Conservation (phyloP, 1,140 invertebrate genomes). For the Habropoda laboriosa region DNA sequence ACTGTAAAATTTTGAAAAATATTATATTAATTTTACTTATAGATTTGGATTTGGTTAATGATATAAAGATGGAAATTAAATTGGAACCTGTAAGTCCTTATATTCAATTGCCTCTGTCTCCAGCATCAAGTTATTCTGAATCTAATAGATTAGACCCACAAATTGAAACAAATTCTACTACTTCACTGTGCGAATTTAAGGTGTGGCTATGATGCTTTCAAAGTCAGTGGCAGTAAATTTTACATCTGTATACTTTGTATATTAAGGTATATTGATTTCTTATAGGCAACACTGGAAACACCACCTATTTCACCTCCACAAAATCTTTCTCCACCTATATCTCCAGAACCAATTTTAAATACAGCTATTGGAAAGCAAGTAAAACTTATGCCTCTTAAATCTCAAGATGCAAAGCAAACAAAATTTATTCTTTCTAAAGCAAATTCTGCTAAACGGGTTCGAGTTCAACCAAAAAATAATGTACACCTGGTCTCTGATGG, state of each 20-base stretch:
- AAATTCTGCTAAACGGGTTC: constrained; percentile 67
- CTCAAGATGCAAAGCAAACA: constrained; percentile 41
- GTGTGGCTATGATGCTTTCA: constrained; percentile 20
- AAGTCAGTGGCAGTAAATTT: neutral
- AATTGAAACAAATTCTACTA: constrained; percentile 40
- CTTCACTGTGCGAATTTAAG: constrained; percentile 46
- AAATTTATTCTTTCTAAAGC: constrained; percentile 63
- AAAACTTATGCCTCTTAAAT: constrained; percentile 60
- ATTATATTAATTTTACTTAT: neutral
- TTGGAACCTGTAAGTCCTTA: constrained; percentile 66
- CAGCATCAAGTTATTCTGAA: constrained; percentile 69
- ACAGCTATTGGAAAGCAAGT: constrained; percentile 57
- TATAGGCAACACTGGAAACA: constrained; percentile 71
- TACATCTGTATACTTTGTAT: neutral
- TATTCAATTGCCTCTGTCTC: constrained; percentile 67
- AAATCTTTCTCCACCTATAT: constrained; percentile 67
- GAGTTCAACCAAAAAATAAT: constrained; percentile 64
- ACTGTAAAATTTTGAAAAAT: neutral
- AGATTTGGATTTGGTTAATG: constrained; percentile 11
- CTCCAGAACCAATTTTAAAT: constrained; percentile 59
- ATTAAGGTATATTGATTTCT: neutral
- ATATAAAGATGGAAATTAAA: constrained; percentile 60
- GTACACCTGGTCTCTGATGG: constrained; percentile 27
- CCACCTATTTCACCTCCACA: constrained; percentile 77
- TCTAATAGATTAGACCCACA: constrained; percentile 68